A percentile compares a stretch with the other conserved stretches of the same genome.
These are phyloP conservation scores for Malacosoma neustria DNA, from an alignment of 2,888 invertebrate species.

Conservation along the genomic window DNA sequence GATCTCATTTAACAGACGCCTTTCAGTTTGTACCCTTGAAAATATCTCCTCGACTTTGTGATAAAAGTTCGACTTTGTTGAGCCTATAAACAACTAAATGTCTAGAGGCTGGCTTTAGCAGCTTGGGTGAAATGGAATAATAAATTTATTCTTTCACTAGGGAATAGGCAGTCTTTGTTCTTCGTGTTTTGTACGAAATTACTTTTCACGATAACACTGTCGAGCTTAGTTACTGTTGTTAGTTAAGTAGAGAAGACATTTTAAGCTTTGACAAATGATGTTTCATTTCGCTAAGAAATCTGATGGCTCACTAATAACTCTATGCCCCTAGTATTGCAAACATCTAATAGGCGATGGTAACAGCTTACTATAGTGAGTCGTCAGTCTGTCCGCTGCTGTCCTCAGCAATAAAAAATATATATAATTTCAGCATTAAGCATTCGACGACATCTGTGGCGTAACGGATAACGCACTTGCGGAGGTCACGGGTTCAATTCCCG, in stretches of 20 bases:
- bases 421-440: no score
- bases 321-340: no score
- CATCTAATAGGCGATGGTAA: no score
- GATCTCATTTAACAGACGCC: no score
- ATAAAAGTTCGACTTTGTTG: background rate
- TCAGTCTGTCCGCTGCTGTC: no score
- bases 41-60: background rate
- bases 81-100: background rate
- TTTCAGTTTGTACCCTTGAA: background rate
- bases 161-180: background rate
- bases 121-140: background rate
- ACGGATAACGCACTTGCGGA: no score
- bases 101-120: constrained; percentile 1
- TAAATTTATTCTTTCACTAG: background rate
- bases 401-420: no score
- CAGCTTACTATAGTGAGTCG: no score
- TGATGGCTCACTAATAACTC: no score
- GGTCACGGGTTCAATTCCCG: no score
- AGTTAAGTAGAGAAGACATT: background rate
- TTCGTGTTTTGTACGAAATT: background rate
- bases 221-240: background rate
- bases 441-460: no score
- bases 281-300: no score
- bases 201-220: background rate
- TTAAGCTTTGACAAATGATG: background rate